Conservation (phyloP, 2,113 vertebrate genomes). For the Hystrix cristata region DNA sequence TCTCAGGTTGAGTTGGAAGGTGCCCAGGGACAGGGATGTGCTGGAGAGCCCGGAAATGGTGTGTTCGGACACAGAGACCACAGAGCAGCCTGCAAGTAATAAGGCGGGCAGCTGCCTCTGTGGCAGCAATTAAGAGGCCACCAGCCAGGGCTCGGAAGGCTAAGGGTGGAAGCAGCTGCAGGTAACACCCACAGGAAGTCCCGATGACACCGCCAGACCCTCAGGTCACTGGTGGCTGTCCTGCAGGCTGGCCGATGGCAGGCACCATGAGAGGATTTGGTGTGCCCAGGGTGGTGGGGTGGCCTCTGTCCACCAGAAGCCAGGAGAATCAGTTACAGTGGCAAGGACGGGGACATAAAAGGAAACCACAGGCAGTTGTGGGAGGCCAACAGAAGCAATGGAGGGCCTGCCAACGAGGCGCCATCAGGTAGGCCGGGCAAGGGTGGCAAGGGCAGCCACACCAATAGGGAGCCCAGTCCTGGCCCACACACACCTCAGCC, state of each 20-base stretch:
- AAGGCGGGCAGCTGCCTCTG: too few species aligned
- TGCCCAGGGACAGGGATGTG: accelerated
- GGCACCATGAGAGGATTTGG: neutral
- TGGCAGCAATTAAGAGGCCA: too few species aligned
- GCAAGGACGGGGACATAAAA: neutral
- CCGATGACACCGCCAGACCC: neutral
- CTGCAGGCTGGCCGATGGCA: neutral
- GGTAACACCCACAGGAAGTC: neutral
- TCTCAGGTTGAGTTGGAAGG: accelerated
- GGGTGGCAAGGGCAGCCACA: neutral
- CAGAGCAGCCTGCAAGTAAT: too few species aligned
- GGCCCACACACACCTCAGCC: neutral
- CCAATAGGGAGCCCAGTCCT: neutral
- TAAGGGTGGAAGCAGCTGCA: neutral
- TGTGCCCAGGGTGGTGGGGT: neutral
- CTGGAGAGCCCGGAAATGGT: neutral
- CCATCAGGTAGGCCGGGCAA: neutral
- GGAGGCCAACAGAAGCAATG: too few species aligned
- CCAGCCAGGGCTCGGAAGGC: accelerated
- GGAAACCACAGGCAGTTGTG: neutral
- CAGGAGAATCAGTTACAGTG: neutral
- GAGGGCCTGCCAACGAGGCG: neutral
- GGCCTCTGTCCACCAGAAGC: neutral
- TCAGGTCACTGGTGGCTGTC: neutral
- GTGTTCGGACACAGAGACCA: accelerated